Evolutionary conservation across 2,888 invertebrate species (phyloP).

Genomic region (Lithophane leautieri): DNA sequence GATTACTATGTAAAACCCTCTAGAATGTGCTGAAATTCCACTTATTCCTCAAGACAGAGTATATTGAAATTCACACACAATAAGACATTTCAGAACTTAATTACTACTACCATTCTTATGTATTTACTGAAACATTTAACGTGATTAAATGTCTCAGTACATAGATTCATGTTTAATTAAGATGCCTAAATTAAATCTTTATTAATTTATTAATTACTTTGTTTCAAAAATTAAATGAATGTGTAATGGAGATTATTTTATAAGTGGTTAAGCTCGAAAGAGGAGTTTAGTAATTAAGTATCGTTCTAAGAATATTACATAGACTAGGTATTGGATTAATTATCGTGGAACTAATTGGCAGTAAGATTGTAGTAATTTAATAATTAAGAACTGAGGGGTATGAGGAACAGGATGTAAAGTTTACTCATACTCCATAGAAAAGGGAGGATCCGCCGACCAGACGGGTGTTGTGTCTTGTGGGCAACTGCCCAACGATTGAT

Average conservation of each 20-base stretch:
- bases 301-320: background rate
- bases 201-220: conserved; percentile 44
- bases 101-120: conserved; percentile 3
- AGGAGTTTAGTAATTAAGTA: conserved; percentile 29
- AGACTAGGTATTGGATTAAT: conserved; percentile 3
- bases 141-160: conserved; percentile 36
- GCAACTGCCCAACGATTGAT: no score
- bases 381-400: no score
- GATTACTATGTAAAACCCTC: background rate
- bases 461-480: no score
- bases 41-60: background rate
- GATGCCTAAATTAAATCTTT: conserved; percentile 33
- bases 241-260: background rate
- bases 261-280: conserved; percentile 23
- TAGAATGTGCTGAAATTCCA: background rate
- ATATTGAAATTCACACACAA: conserved; percentile 15
- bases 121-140: conserved; percentile 28
- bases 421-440: no score
- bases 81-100: conserved; percentile 13
- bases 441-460: no score
- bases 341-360: conserved; percentile 11
- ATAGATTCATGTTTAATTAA: conserved; percentile 34
- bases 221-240: conserved; percentile 29
- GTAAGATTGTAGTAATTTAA: conserved; percentile 3
- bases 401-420: no score